Conservation (phyloP, 2,113 vertebrate genomes). For the Condylura cristata region DNA sequence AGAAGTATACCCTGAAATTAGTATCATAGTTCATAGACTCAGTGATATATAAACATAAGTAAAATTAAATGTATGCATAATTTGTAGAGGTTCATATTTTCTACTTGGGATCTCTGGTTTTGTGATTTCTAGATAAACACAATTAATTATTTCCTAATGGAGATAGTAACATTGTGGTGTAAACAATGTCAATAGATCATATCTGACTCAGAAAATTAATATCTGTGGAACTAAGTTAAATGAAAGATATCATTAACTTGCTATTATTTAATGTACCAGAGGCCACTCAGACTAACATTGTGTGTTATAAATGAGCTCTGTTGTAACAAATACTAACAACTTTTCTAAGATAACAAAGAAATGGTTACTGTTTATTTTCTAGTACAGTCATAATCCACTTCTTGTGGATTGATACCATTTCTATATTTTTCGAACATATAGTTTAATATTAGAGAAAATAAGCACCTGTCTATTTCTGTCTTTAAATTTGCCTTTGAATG, state of each 20-base stretch:
- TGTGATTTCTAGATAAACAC: not conserved
- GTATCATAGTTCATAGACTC: too few species aligned
- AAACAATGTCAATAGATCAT: not conserved
- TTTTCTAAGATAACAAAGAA: constrained; percentile 12
- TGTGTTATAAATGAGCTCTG: not conserved
- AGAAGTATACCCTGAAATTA: not conserved
- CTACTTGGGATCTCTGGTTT: not conserved
- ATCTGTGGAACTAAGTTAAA: not conserved
- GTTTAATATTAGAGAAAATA: not conserved
- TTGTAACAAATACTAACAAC: not conserved
- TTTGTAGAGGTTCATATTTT: not conserved
- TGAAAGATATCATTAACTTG: not conserved
- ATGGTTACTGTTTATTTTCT: not conserved
- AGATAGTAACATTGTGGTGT: not conserved
- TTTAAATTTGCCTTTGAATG: not conserved
- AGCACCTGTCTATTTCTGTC: not conserved
- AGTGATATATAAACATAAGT: not conserved
- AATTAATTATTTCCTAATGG: not conserved
- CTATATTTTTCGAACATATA: not conserved
- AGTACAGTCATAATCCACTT: not conserved
- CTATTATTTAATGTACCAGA: constrained; percentile 23
- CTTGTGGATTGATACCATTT: not conserved
- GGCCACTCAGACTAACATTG: not conserved
- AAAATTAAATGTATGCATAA: constrained; percentile 15
- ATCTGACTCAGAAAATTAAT: not conserved